Percentiles rank a stretch among this genome's conserved stretches.
These are phyloP conservation scores for Drosophila diplacantha DNA, from an alignment of 2,888 invertebrate species.

Conservation along the genomic window DNA sequence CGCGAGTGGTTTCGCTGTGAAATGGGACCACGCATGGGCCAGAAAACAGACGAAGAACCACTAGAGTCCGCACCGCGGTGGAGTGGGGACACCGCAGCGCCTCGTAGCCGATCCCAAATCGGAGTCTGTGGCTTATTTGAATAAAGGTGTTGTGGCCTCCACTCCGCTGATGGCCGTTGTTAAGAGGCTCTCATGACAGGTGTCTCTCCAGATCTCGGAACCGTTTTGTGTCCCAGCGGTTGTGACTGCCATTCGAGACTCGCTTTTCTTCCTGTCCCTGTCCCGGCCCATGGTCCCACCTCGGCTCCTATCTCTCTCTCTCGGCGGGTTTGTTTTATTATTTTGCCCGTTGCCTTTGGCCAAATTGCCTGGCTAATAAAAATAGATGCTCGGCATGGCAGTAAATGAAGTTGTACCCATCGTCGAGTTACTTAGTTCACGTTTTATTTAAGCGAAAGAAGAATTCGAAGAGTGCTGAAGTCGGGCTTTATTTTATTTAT, in stretches of 20 bases:
- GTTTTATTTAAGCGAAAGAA: conserved; percentile 1
- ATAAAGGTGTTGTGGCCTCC: conserved; percentile 47
- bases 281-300: background rate
- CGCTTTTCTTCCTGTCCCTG: background rate
- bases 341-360: conserved; percentile 29
- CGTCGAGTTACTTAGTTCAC: conserved; percentile 23
- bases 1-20: conserved; percentile 49
- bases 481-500: background rate
- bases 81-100: conserved; percentile 14
- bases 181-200: conserved; percentile 45
- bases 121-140: conserved; percentile 50
- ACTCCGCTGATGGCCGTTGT: conserved; percentile 30
- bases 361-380: conserved; percentile 36
- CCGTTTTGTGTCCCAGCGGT: conserved; percentile 29
- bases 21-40: conserved; percentile 63
- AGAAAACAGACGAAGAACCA: conserved; percentile 14
- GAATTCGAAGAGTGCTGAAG: background rate
- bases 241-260: conserved; percentile 25
- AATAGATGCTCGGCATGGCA: conserved; percentile 28
- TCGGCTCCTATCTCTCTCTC: background rate
- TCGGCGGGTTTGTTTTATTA: conserved; percentile 23
- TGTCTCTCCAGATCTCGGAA: conserved; percentile 38
- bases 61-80: conserved; percentile 1
- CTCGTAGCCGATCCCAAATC: conserved; percentile 39
- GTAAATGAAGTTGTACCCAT: conserved; percentile 38